Evolutionary conservation across 2,113 vertebrate species (phyloP).

Genomic region (Mormyrus iriodes): DNA sequence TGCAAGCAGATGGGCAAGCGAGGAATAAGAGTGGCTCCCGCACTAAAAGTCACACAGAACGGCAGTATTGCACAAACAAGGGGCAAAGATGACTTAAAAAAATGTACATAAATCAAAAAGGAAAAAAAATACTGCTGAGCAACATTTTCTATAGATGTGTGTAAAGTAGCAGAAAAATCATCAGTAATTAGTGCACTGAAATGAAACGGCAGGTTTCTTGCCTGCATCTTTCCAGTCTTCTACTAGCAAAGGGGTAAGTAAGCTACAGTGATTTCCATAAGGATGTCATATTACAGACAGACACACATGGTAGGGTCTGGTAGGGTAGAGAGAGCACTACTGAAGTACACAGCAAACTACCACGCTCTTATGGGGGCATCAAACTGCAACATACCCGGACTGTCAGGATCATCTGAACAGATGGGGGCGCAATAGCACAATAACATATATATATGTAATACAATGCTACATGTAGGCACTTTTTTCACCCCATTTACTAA

Average conservation of each 20-base stretch:
- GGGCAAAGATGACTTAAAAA: neutral
- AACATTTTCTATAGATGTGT: slow-evolving; percentile 31
- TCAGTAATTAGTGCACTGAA: slow-evolving; percentile 5
- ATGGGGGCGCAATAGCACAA: slow-evolving; percentile 55
- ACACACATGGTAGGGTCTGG: neutral
- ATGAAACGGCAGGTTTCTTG: neutral
- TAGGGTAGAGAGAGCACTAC: slow-evolving; percentile 18
- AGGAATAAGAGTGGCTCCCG: neutral
- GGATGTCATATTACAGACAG: neutral
- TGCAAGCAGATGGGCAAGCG: neutral
- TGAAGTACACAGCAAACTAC: slow-evolving; percentile 42
- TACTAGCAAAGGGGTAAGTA: neutral
- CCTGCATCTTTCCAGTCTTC: neutral
- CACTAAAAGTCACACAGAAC: neutral
- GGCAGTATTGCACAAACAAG: neutral
- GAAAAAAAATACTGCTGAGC: neutral
- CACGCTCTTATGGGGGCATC: slow-evolving; percentile 46
- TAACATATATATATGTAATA: slow-evolving; percentile 6
- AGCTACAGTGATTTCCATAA: neutral
- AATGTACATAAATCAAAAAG: neutral
- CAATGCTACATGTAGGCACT: neutral
- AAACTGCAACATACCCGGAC: slow-evolving; percentile 60
- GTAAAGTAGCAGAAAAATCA: slow-evolving; percentile 28
- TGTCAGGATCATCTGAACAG: slow-evolving; percentile 61
- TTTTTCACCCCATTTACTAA: neutral